Conservation (phyloP, 1,140 invertebrate species). For the Daktulosphaira vitifoliae region DNA sequence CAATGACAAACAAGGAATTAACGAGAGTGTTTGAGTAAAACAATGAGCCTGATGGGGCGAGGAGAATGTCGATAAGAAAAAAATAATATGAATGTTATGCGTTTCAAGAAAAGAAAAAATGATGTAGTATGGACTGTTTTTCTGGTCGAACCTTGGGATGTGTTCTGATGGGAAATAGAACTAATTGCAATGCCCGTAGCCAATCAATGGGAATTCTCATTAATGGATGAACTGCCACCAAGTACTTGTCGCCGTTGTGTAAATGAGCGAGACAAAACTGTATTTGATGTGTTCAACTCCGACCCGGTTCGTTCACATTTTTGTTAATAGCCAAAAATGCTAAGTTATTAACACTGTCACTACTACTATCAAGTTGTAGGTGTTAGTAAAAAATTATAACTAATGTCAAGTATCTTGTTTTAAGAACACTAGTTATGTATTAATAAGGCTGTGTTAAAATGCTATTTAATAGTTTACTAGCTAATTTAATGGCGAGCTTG, state of each 20-base stretch:
- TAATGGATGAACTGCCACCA: slow-evolving; percentile 9
- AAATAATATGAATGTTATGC: slow-evolving; percentile 10
- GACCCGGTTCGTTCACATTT: slow-evolving; percentile 21
- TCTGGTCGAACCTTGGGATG: slow-evolving; percentile 18
- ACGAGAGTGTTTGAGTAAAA: neutral
- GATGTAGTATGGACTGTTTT: slow-evolving; percentile 1
- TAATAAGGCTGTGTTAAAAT: no score
- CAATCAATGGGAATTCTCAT: slow-evolving; percentile 33
- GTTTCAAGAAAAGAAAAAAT: neutral
- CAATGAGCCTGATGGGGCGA: neutral
- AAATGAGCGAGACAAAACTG: slow-evolving; percentile 26
- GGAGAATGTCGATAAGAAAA: neutral
- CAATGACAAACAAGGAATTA: neutral
- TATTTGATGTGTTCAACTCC: slow-evolving; percentile 1
- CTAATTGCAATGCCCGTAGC: slow-evolving; percentile 33
- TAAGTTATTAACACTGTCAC: no score
- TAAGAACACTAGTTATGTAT: no score
- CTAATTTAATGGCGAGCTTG: no score
- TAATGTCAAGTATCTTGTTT: no score
- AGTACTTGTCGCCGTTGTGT: neutral
- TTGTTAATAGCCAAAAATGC: no score
- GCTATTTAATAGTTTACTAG: no score
- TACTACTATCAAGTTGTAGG: no score
- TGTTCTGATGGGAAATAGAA: slow-evolving; percentile 21
- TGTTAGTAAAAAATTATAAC: no score